Percentiles rank a stretch among this genome's conserved stretches.
Conservation (phyloP, 2,797 vertebrate species). For the Ciconia nigra region DNA sequence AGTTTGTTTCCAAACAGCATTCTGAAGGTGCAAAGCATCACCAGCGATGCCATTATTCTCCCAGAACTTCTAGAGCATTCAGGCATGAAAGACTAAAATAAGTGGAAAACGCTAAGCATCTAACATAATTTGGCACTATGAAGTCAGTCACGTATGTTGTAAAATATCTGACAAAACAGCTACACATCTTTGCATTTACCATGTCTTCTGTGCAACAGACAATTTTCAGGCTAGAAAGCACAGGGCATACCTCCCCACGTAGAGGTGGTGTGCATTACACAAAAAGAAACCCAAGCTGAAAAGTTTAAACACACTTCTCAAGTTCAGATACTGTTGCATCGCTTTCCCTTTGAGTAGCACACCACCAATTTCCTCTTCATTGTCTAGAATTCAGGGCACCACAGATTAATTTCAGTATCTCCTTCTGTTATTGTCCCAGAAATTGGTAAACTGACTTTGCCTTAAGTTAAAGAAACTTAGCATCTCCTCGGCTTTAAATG, state of each 20-base stretch:
- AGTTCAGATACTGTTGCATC: background rate
- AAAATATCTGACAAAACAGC: background rate
- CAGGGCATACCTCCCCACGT: background rate
- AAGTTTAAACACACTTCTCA: background rate
- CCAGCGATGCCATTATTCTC: background rate
- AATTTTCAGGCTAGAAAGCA: background rate
- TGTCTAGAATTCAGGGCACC: background rate
- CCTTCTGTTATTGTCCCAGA: background rate
- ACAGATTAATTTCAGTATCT: background rate
- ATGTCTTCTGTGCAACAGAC: background rate
- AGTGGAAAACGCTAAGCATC: background rate
- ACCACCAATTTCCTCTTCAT: background rate
- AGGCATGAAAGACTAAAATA: background rate
- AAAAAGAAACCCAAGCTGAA: background rate
- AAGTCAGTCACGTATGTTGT: background rate
- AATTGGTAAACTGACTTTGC: background rate
- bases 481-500: background rate
- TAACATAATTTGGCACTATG: background rate
- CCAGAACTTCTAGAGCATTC: background rate
- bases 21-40: background rate
- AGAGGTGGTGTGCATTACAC: background rate
- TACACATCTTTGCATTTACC: background rate
- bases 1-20: background rate
- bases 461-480: background rate
- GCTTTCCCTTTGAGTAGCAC: background rate